Conservation (phyloP, 2,797 vertebrate genomes). For the Hozukius guyotensis region DNA sequence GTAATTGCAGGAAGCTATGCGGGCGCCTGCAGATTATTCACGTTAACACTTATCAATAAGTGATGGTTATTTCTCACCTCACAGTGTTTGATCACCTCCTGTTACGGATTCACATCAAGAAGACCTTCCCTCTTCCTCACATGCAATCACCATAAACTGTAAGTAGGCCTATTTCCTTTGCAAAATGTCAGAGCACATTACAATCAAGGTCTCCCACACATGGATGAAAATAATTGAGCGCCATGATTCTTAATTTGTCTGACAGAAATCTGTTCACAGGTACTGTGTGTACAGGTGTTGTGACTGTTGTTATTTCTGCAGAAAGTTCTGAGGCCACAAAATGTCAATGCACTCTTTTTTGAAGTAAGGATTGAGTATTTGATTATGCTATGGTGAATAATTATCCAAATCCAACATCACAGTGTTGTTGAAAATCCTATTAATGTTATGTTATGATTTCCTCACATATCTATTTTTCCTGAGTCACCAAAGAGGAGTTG, state of each 20-base stretch:
- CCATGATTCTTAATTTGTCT: constrained; percentile 20
- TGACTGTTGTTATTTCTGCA: constrained; percentile 1
- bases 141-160: constrained; percentile 34
- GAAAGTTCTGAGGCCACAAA: constrained; percentile 1
- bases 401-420: background rate
- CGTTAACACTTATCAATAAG: background rate
- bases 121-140: background rate
- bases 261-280: constrained; percentile 3
- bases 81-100: constrained; percentile 5
- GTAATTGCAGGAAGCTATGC: background rate
- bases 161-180: constrained; percentile 15
- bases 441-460: background rate
- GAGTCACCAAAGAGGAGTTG: constrained; percentile 6
- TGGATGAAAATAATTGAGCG: constrained; percentile 18
- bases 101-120: background rate
- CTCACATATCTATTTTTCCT: constrained; percentile 2
- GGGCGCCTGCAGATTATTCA: background rate
- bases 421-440: background rate
- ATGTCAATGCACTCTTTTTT: background rate
- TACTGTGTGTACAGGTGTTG: constrained; percentile 10
- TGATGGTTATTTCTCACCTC: constrained; percentile 15
- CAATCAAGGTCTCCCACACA: constrained; percentile 37
- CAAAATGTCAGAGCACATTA: constrained; percentile 52
- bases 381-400: background rate
- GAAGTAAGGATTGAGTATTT: background rate